Base-by-base conservation (phyloP, 2,113 vertebrate genomes). In the Myotis yumanensis region DNA sequence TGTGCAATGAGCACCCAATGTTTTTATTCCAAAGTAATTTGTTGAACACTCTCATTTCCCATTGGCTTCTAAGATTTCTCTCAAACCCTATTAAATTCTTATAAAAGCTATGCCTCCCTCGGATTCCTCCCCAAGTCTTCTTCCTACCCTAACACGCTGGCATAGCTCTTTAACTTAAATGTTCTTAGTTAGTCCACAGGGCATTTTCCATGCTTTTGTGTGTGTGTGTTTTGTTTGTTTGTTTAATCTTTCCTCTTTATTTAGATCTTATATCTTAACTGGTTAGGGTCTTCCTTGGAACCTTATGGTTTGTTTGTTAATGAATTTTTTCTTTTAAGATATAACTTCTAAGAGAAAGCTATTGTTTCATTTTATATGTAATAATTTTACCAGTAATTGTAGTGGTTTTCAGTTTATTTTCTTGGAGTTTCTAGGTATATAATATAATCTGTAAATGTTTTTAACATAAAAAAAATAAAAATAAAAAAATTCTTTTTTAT, bases 11-110 rank as follows among this genome's bases (percentile, higher is more conserved):
- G 32, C 37, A 88, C 11, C 7, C 32, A n/a, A 11, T 76, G 20
- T 12, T 76, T 91, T 91, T 88, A 68, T 59, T 95, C 8, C 20
- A 69, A 52, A 86, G n/a, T 85, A 71, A 95, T 88, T 43, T 73
- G 28, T 32, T 46, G 43, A 54, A 12, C 10, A 48, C 15, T 40
- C 25, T 90, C 25, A 86, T 62, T 81, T 68, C 25, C 17, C 12
- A 7, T 68, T 90, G 85, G 32, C 46, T 62, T 51, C 28, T 23
- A 12, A 88, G 5, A 5, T 77, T 90, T 93, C 80, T 86, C 64
- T 86, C 64, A 86, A 90, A 86, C 17, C 32, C 16, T 73, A 14
- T 9, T 73, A 12, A 30, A 12, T 54, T 54, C 25, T 93, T 59
- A 62, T 15, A 51, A 35, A 89, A 62, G 3, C 25, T 86, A 18